phyloP scores from a whole-genome alignment of 2,888 invertebrate genomes.

The Patella depressa region DNA sequence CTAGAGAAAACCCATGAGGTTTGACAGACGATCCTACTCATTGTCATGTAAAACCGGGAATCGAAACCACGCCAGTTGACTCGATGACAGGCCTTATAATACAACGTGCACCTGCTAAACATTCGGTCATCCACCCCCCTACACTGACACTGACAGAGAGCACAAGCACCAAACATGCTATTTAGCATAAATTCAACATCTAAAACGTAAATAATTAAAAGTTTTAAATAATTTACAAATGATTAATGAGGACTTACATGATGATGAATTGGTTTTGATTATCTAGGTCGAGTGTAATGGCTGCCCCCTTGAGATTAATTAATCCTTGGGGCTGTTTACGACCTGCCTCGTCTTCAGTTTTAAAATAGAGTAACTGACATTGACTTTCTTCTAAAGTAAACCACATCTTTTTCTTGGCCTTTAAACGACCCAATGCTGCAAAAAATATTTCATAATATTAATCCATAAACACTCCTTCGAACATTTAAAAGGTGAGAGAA shows the following conservation, averaged over 20 bases:
- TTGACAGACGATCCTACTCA: too few species aligned
- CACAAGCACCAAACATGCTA: background rate
- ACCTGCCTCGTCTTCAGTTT: constrained; percentile 62
- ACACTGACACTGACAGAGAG: background rate
- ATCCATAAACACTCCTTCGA: too few species aligned
- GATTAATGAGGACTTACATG: constrained; percentile 58
- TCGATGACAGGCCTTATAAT: too few species aligned
- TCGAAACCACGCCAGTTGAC: too few species aligned
- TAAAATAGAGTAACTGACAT: constrained; percentile 66
- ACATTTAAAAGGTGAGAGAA: too few species aligned
- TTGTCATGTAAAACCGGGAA: too few species aligned
- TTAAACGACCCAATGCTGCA: constrained; percentile 68
- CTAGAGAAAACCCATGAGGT: too few species aligned
- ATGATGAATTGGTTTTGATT: constrained; percentile 71
- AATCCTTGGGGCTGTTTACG: constrained; percentile 57
- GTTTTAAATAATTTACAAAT: too few species aligned
- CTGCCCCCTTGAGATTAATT: constrained; percentile 66
- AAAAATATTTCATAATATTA: constrained; percentile 18
- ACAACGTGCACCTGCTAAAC: too few species aligned
- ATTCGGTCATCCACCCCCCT: too few species aligned
- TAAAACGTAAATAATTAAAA: too few species aligned
- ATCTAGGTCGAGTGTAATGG: constrained; percentile 69
- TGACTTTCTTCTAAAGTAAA: constrained; percentile 69
- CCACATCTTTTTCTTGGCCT: constrained; percentile 66
- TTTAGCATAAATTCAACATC: background rate